A percentile compares a stretch with the other conserved stretches of the same genome.
These are phyloP conservation scores for Bufotes viridis DNA, from an alignment of 2,797 vertebrate species.

Conservation along the genomic window DNA sequence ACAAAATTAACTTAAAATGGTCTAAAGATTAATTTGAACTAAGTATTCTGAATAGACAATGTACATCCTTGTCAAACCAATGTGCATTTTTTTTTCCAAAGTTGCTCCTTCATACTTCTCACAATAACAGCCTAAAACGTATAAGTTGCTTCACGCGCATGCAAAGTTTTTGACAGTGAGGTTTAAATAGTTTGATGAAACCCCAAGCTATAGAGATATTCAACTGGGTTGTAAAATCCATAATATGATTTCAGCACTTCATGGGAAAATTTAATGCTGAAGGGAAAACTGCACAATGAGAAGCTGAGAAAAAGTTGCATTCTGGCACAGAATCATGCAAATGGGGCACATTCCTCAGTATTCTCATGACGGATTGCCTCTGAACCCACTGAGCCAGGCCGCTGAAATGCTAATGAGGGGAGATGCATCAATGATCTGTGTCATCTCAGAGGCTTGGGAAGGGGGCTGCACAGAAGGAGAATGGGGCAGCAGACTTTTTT, in stretches of 20 bases:
- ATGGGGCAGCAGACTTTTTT: slow-evolving; percentile 56
- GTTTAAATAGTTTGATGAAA: slow-evolving; percentile 62
- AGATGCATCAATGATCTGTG: slow-evolving; percentile 88
- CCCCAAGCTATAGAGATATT: slow-evolving; percentile 68
- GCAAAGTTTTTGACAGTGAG: slow-evolving; percentile 66
- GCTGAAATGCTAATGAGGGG: slow-evolving; percentile 89
- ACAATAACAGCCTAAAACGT: slow-evolving; percentile 23
- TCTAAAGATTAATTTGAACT: slow-evolving; percentile 69
- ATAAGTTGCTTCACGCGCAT: slow-evolving; percentile 31
- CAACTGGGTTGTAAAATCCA: slow-evolving; percentile 69
- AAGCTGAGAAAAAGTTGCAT: slow-evolving; percentile 80
- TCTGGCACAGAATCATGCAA: slow-evolving; percentile 85
- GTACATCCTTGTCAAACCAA: slow-evolving; percentile 64
- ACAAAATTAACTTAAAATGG: slow-evolving; percentile 72
- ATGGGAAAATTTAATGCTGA: slow-evolving; percentile 81
- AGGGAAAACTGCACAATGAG: slow-evolving; percentile 77
- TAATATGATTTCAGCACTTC: slow-evolving; percentile 80
- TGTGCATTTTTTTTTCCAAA: slow-evolving; percentile 47
- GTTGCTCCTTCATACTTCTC: slow-evolving; percentile 38
- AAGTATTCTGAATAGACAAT: slow-evolving; percentile 66
- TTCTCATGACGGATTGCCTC: slow-evolving; percentile 86
- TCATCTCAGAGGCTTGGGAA: slow-evolving; percentile 83
- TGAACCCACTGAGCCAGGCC: slow-evolving; percentile 82
- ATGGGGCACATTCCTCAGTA: slow-evolving; percentile 83
- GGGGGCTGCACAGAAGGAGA: slow-evolving; percentile 69